A percentile compares a stretch with the other conserved stretches of the same genome.
These are phyloP conservation scores for Rhynchophorus ferrugineus DNA, from an alignment of 1,140 invertebrate species.

Conservation along the genomic window DNA sequence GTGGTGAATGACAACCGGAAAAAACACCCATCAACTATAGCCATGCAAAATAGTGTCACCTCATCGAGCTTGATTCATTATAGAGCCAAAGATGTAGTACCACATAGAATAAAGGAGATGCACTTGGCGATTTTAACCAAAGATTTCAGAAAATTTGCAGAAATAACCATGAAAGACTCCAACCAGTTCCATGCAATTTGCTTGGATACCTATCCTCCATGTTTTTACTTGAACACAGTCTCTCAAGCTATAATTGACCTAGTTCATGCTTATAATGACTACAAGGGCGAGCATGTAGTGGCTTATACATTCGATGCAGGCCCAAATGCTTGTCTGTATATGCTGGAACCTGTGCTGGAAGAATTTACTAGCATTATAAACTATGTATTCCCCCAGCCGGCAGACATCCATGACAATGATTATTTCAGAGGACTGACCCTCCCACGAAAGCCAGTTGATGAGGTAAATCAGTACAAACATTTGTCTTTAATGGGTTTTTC, in stretches of 20 bases:
- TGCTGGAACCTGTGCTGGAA: conserved; percentile 69
- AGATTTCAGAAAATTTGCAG: conserved; percentile 83
- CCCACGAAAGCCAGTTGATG: conserved; percentile 3
- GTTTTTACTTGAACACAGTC: conserved; percentile 83
- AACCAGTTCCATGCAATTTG: conserved; percentile 97
- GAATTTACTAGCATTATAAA: conserved; percentile 58
- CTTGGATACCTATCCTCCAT: conserved; percentile 91
- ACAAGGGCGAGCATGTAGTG: conserved; percentile 54
- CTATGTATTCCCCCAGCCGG: conserved; percentile 67
- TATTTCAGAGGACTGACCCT: conserved; percentile 48
- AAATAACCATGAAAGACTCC: conserved; percentile 94
- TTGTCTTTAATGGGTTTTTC: background rate
- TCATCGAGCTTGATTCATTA: conserved; percentile 81
- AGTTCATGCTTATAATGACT: conserved; percentile 75
- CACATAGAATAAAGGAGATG: conserved; percentile 62
- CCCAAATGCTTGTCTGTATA: conserved; percentile 89
- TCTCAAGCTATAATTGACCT: conserved; percentile 74
- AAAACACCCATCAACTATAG: conserved; percentile 78
- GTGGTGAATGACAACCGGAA: conserved; percentile 86
- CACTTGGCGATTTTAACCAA: conserved; percentile 63
- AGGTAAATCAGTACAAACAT: conserved; percentile 5
- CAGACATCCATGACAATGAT: conserved; percentile 38
- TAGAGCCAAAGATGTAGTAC: conserved; percentile 65
- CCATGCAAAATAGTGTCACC: conserved; percentile 77
- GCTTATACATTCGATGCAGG: conserved; percentile 98